These are phyloP conservation scores for Drosophila emarginata DNA, from an alignment of 2,888 invertebrate species.

Conservation along the genomic window DNA sequence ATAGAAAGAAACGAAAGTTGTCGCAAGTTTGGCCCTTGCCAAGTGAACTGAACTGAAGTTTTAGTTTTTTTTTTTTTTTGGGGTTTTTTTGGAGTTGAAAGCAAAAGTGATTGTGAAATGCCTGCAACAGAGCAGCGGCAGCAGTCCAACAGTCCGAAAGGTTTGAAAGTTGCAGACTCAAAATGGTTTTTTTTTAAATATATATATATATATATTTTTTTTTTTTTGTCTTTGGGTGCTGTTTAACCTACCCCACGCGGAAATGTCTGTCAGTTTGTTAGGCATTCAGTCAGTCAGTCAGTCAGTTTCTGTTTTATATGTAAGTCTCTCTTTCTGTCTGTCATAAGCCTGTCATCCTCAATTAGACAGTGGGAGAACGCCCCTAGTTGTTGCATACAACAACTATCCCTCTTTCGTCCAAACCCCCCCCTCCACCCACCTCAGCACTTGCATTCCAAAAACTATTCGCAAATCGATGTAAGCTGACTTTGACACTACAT, in stretches of 20 bases:
- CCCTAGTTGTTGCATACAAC: conserved; percentile 1
- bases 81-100: conserved; percentile 53
- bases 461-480: conserved; percentile 61
- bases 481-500: conserved; percentile 66
- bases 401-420: conserved; percentile 22
- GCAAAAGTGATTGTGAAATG: conserved; percentile 73
- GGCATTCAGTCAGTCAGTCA: no score
- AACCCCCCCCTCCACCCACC: conserved; percentile 1
- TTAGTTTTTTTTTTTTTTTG: conserved; percentile 41
- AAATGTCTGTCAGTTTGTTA: conserved; percentile 40
- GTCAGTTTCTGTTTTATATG: not conserved
- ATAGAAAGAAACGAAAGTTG: conserved; percentile 71
- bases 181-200: conserved; percentile 15
- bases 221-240: conserved; percentile 1
- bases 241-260: conserved; percentile 51
- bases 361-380: conserved; percentile 23
- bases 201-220: no score
- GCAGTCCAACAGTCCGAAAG: conserved; percentile 45
- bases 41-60: conserved; percentile 17
- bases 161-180: conserved; percentile 59
- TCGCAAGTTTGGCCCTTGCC: conserved; percentile 46
- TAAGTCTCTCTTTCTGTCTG: not conserved
- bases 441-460: conserved; percentile 3
- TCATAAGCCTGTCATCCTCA: conserved; percentile 25
- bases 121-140: conserved; percentile 2